Evolutionary conservation across 1,140 invertebrate species (phyloP).

Genomic region (Drosophila murphyi): DNA sequence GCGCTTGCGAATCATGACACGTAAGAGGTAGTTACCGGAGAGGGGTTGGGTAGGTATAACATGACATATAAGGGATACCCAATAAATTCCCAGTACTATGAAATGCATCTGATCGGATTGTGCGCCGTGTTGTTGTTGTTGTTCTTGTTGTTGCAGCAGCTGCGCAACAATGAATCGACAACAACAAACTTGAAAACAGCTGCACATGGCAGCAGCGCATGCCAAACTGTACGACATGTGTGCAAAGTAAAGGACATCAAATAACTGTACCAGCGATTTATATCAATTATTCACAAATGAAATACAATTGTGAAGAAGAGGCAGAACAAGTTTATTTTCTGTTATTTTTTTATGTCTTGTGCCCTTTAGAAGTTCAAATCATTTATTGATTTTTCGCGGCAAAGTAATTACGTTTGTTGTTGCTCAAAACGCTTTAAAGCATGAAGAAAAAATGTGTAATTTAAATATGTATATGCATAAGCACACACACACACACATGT

Average conservation of each 20-base stretch:
- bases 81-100: background rate
- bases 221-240: constrained; percentile 54
- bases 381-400: constrained; percentile 70
- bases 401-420: constrained; percentile 19
- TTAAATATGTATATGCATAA: constrained; percentile 33
- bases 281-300: background rate
- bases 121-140: constrained; percentile 19
- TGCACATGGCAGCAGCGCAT: constrained; percentile 55
- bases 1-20: constrained; percentile 30
- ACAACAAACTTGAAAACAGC: constrained; percentile 70
- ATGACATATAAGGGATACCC: constrained; percentile 8
- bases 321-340: background rate
- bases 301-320: background rate
- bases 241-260: constrained; percentile 8
- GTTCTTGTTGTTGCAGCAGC: constrained; percentile 49
- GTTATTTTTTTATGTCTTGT: background rate
- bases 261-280: constrained; percentile 51
- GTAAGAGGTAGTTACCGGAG: background rate
- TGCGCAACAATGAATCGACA: constrained; percentile 62
- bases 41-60: background rate
- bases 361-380: constrained; percentile 10
- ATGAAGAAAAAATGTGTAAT: constrained; percentile 8
- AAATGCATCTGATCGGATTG: constrained; percentile 21
- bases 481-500: constrained; percentile 18
- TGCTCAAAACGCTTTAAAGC: constrained; percentile 12